Conservation (phyloP, 2,888 invertebrate species). For the Cecidostiba fungosa region DNA sequence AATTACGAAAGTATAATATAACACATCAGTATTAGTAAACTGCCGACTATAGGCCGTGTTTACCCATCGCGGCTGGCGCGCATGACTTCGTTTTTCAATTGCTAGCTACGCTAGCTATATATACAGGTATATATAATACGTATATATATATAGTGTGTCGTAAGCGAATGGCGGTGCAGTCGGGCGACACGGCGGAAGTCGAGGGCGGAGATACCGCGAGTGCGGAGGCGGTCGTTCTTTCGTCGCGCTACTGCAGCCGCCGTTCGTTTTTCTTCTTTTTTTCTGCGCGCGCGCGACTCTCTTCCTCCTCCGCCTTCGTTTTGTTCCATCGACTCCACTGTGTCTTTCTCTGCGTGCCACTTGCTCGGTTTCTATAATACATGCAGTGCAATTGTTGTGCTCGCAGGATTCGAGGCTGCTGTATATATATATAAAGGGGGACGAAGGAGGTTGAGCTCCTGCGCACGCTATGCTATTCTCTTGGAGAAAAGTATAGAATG, state of each 20-base stretch:
- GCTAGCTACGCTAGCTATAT: background rate
- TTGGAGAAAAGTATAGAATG: background rate
- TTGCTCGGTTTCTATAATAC: slow-evolving; percentile 1
- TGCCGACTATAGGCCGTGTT: background rate
- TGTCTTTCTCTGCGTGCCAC: slow-evolving; percentile 4
- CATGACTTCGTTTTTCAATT: slow-evolving; percentile 59
- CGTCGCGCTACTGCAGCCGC: slow-evolving; percentile 20
- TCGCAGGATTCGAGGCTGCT: slow-evolving; percentile 19
- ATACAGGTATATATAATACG: background rate
- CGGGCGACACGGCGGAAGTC: slow-evolving; percentile 59
- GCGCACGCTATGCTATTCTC: background rate
- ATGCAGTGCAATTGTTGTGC: background rate
- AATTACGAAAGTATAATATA: background rate
- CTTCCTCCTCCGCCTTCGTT: slow-evolving; percentile 8
- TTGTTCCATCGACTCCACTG: background rate
- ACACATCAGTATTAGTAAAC: background rate
- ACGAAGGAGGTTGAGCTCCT: background rate
- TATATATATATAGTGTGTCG: slow-evolving; percentile 23
- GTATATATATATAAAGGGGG: background rate
- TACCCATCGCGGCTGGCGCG: slow-evolving; percentile 15
- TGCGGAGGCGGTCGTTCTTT: slow-evolving; percentile 59
- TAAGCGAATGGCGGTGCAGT: slow-evolving; percentile 48
- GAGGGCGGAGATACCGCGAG: slow-evolving; percentile 62
- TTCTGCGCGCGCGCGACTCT: background rate
- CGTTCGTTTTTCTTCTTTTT: background rate